A percentile compares a stretch with the other conserved stretches of the same genome.
Conservation (phyloP, 2,888 invertebrate species). For the Hydropsyche betteni region DNA sequence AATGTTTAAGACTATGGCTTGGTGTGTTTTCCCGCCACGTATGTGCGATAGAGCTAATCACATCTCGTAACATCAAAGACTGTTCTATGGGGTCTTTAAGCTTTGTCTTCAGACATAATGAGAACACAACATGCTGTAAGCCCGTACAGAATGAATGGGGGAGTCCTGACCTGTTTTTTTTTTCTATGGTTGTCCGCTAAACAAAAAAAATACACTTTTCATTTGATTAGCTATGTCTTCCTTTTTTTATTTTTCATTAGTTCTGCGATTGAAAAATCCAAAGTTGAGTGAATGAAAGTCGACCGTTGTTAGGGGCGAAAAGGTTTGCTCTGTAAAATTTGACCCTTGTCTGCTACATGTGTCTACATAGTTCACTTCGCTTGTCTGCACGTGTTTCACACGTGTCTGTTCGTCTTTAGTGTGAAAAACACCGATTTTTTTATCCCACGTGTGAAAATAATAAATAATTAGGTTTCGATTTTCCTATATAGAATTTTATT, state of each 20-base stretch:
- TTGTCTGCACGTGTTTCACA: slow-evolving; percentile 14
- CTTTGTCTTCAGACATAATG: slow-evolving; percentile 22
- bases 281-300: not conserved
- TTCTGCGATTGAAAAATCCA: too few relatives aligned
- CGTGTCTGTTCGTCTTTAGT: not conserved
- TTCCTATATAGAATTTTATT: too few relatives aligned
- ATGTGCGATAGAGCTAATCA: slow-evolving; percentile 20
- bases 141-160: too few relatives aligned
- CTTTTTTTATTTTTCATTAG: too few relatives aligned
- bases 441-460: not conserved
- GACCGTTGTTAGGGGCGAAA: not conserved
- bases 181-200: too few relatives aligned
- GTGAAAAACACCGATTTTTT: slow-evolving; percentile 8
- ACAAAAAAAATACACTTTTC: too few relatives aligned
- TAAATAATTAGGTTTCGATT: not conserved
- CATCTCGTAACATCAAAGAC: slow-evolving; percentile 16
- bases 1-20: not conserved
- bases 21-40: not conserved
- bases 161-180: too few relatives aligned
- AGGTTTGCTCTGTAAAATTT: slow-evolving; percentile 16
- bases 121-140: not conserved
- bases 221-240: too few relatives aligned
- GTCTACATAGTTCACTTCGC: slow-evolving; percentile 19
- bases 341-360: slow-evolving; percentile 14
- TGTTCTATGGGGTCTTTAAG: slow-evolving; percentile 15